A percentile compares a stretch with the other conserved stretches of the same genome.
phyloP scores from a whole-genome alignment of 2,888 invertebrate species.

The Plutella xylostella region DNA sequence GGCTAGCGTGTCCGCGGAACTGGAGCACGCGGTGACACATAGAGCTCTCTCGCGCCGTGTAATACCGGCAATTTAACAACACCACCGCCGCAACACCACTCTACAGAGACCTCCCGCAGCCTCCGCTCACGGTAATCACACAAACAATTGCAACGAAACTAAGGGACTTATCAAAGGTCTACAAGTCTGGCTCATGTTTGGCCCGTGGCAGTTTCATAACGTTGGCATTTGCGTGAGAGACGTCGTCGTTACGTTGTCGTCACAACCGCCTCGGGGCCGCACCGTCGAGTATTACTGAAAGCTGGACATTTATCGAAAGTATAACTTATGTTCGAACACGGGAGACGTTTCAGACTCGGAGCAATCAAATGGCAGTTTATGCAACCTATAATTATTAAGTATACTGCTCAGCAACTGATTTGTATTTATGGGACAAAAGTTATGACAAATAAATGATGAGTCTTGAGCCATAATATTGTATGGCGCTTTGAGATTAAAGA shows the following conservation, averaged over 20 bases:
- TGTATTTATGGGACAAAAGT: too few species aligned
- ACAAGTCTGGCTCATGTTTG: conserved; percentile 12
- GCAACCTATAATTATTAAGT: too few species aligned
- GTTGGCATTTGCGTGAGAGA: conserved; percentile 45
- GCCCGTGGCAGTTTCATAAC: conserved; percentile 42
- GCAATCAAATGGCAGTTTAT: too few species aligned
- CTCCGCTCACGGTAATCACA: too few species aligned
- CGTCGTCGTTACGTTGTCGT: conserved; percentile 30
- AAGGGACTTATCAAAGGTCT: conserved; percentile 1
- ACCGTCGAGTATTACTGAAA: background rate
- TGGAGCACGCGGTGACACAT: conserved; percentile 53
- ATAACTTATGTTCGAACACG: too few species aligned
- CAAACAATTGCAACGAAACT: conserved; percentile 1
- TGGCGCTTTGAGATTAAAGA: too few species aligned
- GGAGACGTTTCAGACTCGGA: too few species aligned
- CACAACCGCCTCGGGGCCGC: conserved; percentile 28
- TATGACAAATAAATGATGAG: too few species aligned
- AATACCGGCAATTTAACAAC: conserved; percentile 45
- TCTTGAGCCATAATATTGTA: too few species aligned
- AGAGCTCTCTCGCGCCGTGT: conserved; percentile 36
- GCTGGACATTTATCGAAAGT: background rate
- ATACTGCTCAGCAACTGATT: too few species aligned
- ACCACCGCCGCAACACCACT: conserved; percentile 27
- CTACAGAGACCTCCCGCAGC: conserved; percentile 26
- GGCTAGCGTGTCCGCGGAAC: conserved; percentile 37